Conservation (phyloP, 2,797 vertebrate species). For the Acanthiza pusilla region DNA sequence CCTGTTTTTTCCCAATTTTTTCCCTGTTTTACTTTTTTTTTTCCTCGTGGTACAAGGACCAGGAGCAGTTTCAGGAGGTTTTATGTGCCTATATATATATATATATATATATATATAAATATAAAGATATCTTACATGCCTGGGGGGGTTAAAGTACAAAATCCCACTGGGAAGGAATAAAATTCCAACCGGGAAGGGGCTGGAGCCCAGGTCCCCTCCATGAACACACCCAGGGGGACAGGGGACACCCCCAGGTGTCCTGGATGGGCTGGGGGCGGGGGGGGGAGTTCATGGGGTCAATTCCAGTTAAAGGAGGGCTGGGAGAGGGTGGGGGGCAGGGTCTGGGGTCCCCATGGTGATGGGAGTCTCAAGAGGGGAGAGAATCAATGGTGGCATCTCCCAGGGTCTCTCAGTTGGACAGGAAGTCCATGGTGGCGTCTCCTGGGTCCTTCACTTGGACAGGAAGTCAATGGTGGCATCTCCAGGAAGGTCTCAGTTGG, state of each 20-base stretch:
- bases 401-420: constrained; percentile 71
- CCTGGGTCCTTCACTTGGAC: no score
- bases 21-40: neutral
- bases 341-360: no score
- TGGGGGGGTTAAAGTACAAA: neutral
- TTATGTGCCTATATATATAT: constrained; percentile 1
- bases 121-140: neutral
- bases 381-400: fast-evolving
- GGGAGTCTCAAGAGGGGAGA: neutral
- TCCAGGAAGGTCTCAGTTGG: no score
- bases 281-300: neutral
- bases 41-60: neutral
- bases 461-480: constrained; percentile 66
- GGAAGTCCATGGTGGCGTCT: constrained; percentile 54
- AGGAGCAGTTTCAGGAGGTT: neutral
- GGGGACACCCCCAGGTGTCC: neutral
- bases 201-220: neutral
- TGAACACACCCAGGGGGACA: neutral
- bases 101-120: neutral
- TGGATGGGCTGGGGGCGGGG: no score
- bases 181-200: neutral
- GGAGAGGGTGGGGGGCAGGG: no score
- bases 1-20: neutral
- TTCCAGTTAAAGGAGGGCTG: neutral
- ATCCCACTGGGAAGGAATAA: neutral